phyloP scores from a whole-genome alignment of 1,140 invertebrate genomes.

The Drosophila parvula region DNA sequence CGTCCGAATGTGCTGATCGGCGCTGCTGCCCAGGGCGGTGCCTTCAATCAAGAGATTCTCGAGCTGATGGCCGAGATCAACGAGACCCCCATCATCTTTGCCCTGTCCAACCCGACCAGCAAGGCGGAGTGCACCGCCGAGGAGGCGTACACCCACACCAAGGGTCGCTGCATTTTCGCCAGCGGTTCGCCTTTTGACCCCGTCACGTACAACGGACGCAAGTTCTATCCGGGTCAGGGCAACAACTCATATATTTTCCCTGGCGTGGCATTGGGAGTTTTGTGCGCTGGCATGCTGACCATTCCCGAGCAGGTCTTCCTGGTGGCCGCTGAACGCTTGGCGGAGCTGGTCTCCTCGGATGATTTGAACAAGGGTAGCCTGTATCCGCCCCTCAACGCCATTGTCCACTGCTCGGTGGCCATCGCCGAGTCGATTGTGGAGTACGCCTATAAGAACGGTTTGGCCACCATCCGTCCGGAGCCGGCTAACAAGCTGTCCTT shows the following conservation, averaged over 20 bases:
- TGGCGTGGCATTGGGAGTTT: slow-evolving; percentile 94
- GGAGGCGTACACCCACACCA: slow-evolving; percentile 93
- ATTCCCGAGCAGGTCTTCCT: slow-evolving; percentile 96
- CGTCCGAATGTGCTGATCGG: slow-evolving; percentile 96
- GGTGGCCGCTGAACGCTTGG: slow-evolving; percentile 92
- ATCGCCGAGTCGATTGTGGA: slow-evolving; percentile 94
- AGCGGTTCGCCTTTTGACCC: slow-evolving; percentile 96
- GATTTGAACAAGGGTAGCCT: slow-evolving; percentile 95
- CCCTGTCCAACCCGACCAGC: slow-evolving; percentile 97
- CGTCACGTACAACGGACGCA: slow-evolving; percentile 91
- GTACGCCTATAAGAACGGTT: slow-evolving; percentile 94
- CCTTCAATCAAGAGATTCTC: slow-evolving; percentile 94
- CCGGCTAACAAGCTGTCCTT: slow-evolving; percentile 90
- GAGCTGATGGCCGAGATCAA: slow-evolving; percentile 89
- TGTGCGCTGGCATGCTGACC: slow-evolving; percentile 91
- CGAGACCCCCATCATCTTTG: slow-evolving; percentile 93
- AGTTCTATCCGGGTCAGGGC: slow-evolving; percentile 94
- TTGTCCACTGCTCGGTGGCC: slow-evolving; percentile 93
- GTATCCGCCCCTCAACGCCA: slow-evolving; percentile 96
- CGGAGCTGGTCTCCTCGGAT: slow-evolving; percentile 92
- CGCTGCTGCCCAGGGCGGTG: slow-evolving; percentile 94
- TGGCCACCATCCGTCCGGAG: slow-evolving; percentile 91
- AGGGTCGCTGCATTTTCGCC: slow-evolving; percentile 92
- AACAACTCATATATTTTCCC: slow-evolving; percentile 99
- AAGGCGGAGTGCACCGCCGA: slow-evolving; percentile 99